Evolutionary conservation across 2,888 invertebrate species (phyloP), one percentile per base, ranked within the genome.

Genomic region (Meliscaeva auricollis): DNA sequence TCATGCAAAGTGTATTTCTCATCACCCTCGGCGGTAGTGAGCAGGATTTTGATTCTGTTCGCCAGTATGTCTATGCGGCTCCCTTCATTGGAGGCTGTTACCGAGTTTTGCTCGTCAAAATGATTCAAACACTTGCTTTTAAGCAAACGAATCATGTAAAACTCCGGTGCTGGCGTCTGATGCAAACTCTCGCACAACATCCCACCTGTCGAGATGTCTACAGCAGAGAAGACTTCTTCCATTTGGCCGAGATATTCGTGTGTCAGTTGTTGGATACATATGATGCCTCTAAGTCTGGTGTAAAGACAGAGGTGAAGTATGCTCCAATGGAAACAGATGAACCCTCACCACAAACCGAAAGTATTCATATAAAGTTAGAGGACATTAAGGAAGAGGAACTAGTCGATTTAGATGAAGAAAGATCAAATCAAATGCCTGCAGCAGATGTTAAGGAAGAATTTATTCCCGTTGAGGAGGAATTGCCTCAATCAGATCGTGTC

Each of bases 61-160:
- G 85, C 0, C 85, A 85, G 32, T 81, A 76, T 7, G 50, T 85
- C n/a, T 85, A 69, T 17, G 50, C 68, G 0, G 89, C 91, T 5
- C 90, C 92, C 0, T 79, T 91, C 26, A 90, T 92, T 82, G 92
- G 91, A 1, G 87, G 91, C 6, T 89, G 89, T n/a, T 90, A 91
- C 58, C 90, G 91, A 22, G 88, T 91, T 0, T 87, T 92, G 9
- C 88, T 92, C 0, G 87, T 88, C 11, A 92, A 92, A 88, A 78
- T 91, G n/a, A 88, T 92, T 41, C 90, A 92, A 84, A 87, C 92
- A 64, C 87, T 92, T 15, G 92, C 91, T 0, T 91, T 92, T 44
- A 90, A 90, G 60, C 92, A 92, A 87, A 89, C 88, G 11, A 89
- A 90, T 48, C 85, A 89, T 9, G 87, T 90, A 0, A 90, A 91